Evolutionary conservation across 2,113 vertebrate genomes (phyloP).

Genomic region (Xiphias gladius): DNA sequence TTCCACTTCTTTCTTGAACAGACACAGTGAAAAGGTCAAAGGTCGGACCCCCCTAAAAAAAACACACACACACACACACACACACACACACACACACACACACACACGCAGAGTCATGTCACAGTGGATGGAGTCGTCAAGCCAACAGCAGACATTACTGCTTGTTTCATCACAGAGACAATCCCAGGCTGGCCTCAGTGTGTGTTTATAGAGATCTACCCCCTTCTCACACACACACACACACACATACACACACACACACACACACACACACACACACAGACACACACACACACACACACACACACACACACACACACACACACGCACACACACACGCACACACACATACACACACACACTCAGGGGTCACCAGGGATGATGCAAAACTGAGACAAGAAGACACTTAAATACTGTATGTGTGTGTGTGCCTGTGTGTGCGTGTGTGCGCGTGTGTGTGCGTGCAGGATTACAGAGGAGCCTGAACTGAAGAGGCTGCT

Average conservation of each 20-base stretch:
- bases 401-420: constrained; percentile 15
- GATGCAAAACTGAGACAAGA: constrained; percentile 35
- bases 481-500: constrained; percentile 18
- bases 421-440: constrained; percentile 17
- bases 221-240: not conserved
- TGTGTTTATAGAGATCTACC: constrained; percentile 50
- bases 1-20: not conserved
- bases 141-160: constrained; percentile 75
- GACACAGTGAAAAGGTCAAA: constrained; percentile 36
- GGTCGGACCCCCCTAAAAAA: constrained; percentile 5
- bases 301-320: constrained; percentile 11
- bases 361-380: constrained; percentile 25
- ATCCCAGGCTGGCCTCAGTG: constrained; percentile 72
- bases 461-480: constrained; percentile 28
- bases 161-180: constrained; percentile 78
- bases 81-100: constrained; percentile 25
- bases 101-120: constrained; percentile 49
- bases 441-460: constrained; percentile 18
- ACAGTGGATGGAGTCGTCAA: constrained; percentile 75
- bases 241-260: not conserved
- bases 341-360: not conserved
- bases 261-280: constrained; percentile 15
- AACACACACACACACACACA: constrained; percentile 4
- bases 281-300: constrained; percentile 28
- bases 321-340: not conserved